A percentile compares a stretch with the other conserved stretches of the same genome.
phyloP scores from a whole-genome alignment of 1,140 invertebrate genomes.

The Ostrea edulis region DNA sequence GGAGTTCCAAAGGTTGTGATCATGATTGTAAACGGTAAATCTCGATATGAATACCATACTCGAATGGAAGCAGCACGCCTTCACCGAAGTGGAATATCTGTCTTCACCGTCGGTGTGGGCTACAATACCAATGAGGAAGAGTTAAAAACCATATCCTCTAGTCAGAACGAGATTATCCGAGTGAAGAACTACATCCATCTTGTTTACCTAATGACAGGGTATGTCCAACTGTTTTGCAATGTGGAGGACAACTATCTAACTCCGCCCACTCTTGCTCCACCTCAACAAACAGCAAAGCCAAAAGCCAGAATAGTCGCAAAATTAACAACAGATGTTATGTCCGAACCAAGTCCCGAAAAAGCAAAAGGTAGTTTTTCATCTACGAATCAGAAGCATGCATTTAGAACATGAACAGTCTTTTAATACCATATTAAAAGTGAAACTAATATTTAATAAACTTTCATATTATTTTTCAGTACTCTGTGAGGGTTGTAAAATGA shows the following conservation, averaged over 20 bases:
- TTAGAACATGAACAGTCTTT: not conserved
- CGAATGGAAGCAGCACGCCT: conserved; percentile 4
- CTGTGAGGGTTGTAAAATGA: conserved; percentile 61
- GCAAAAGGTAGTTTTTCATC: not conserved
- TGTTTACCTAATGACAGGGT: conserved; percentile 8
- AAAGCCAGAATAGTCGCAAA: not conserved
- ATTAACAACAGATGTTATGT: not conserved
- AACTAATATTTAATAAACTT: not conserved
- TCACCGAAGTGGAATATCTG: not conserved
- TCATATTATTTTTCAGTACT: not conserved
- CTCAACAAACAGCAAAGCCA: not conserved
- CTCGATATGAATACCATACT: not conserved
- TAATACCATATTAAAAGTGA: too few relatives aligned
- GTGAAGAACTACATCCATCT: conserved; percentile 10
- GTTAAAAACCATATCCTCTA: not conserved
- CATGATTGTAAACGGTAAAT: conserved; percentile 28
- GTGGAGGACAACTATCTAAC: not conserved
- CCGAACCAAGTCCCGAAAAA: not conserved
- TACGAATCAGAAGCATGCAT: not conserved
- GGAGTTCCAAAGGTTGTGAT: conserved; percentile 12
- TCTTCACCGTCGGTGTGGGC: conserved; percentile 22
- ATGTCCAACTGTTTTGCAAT: conserved; percentile 9
- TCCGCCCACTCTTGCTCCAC: not conserved
- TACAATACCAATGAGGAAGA: not conserved
- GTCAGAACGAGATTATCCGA: conserved; percentile 3